Conservation (phyloP, 2,888 invertebrate species). For the Antheraea assamensis region DNA sequence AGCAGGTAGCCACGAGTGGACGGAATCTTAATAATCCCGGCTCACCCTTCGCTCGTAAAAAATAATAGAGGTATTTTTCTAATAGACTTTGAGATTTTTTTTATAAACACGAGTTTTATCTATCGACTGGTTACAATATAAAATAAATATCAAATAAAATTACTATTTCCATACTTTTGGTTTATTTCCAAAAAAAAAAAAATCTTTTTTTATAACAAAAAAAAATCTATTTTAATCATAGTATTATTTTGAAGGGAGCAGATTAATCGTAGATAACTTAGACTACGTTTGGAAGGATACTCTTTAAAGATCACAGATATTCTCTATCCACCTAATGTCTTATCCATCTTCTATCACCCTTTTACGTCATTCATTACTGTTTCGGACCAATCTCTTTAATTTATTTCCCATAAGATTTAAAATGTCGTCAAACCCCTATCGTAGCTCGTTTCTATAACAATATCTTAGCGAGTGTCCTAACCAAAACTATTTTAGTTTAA, state of each 20-base stretch:
- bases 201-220: neutral
- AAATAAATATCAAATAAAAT: neutral
- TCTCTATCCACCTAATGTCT: neutral
- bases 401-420: neutral
- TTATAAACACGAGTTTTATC: constrained; percentile 13
- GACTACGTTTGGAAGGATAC: neutral
- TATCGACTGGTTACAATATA: neutral
- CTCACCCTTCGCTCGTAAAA: constrained; percentile 19
- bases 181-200: neutral
- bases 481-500: neutral
- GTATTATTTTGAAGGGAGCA: neutral
- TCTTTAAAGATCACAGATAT: neutral
- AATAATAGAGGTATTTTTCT: constrained; percentile 19
- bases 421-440: neutral
- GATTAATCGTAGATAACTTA: neutral
- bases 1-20: constrained; percentile 19
- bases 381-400: neutral
- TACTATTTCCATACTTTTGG: neutral
- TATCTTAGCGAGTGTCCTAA: neutral
- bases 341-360: neutral
- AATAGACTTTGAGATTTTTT: constrained; percentile 8
- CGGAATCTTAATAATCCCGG: constrained; percentile 19
- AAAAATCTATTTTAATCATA: neutral
- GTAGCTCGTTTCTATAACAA: neutral
- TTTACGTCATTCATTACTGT: neutral